Conservation (phyloP, 2,113 vertebrate genomes). For the Ctenodactylus gundi region DNA sequence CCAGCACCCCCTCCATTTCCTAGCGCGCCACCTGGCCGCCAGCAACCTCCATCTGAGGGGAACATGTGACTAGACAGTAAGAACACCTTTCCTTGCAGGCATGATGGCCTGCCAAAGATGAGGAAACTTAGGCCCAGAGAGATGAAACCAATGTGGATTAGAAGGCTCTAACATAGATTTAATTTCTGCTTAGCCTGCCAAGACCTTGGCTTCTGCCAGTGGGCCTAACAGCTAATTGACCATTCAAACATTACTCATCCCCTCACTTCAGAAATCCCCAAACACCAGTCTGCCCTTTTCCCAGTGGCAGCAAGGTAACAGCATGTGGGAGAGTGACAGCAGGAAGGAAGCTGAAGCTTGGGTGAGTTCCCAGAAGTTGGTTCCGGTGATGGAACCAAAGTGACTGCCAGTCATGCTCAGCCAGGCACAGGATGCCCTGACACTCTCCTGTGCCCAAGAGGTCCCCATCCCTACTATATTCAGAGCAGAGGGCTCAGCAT, state of each 20-base stretch:
- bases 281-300: slow-evolving; percentile 23
- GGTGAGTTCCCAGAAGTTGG: not conserved
- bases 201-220: not conserved
- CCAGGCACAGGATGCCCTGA: not conserved
- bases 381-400: not conserved
- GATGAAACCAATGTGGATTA: not conserved
- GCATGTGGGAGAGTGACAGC: not conserved
- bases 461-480: not conserved
- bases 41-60: slow-evolving; percentile 24
- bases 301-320: not conserved
- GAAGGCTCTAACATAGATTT: slow-evolving; percentile 2
- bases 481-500: not conserved
- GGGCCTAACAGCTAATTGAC: not conserved
- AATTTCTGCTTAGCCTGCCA: slow-evolving; percentile 10
- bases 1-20: slow-evolving; percentile 81
- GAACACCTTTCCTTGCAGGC: not conserved
- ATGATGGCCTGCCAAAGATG: slow-evolving; percentile 34
- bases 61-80: slow-evolving; percentile 7
- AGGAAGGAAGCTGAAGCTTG: not conserved
- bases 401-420: not conserved
- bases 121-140: slow-evolving; percentile 62
- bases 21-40: not conserved
- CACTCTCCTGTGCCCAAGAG: not conserved
- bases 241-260: not conserved
- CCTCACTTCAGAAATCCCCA: slow-evolving; percentile 9